Evolutionary conservation across 2,888 invertebrate species (phyloP).

Genomic region (Punctoribates punctum): DNA sequence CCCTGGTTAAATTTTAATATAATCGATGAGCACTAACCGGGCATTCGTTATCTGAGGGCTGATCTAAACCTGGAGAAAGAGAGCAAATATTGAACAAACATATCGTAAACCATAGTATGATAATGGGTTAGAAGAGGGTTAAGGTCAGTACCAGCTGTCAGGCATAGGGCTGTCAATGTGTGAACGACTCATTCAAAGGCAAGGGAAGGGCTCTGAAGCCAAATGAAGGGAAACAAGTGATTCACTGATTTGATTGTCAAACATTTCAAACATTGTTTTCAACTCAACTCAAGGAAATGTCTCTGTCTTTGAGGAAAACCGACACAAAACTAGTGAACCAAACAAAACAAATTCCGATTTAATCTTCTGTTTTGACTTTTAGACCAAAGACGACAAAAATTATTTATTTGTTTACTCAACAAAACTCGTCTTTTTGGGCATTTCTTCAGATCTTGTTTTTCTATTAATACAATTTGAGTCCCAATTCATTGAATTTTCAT

Average conservation of each 20-base stretch:
- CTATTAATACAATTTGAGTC: too few species aligned
- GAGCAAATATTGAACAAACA: too few species aligned
- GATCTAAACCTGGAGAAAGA: too few species aligned
- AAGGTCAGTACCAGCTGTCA: not conserved
- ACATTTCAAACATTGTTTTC: not conserved
- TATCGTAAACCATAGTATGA: not conserved
- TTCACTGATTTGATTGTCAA: slow-evolving; percentile 1
- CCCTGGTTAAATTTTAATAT: too few species aligned
- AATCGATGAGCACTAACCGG: too few species aligned
- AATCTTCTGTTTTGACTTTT: not conserved
- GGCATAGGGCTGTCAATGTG: not conserved
- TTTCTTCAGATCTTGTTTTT: too few species aligned
- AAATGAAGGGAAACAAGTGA: not conserved
- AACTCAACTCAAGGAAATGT: slow-evolving; percentile 8
- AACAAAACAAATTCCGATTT: not conserved
- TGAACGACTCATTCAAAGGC: too few species aligned
- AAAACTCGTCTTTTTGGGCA: not conserved
- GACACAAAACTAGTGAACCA: not conserved
- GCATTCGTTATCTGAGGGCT: too few species aligned
- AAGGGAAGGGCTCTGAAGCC: too few species aligned
- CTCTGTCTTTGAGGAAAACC: not conserved
- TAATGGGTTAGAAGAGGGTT: not conserved
- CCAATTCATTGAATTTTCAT: too few species aligned
- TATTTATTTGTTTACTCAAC: not conserved
- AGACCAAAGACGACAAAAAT: not conserved